Conservation (phyloP, 2,113 vertebrate genomes). For the Solea solea region DNA sequence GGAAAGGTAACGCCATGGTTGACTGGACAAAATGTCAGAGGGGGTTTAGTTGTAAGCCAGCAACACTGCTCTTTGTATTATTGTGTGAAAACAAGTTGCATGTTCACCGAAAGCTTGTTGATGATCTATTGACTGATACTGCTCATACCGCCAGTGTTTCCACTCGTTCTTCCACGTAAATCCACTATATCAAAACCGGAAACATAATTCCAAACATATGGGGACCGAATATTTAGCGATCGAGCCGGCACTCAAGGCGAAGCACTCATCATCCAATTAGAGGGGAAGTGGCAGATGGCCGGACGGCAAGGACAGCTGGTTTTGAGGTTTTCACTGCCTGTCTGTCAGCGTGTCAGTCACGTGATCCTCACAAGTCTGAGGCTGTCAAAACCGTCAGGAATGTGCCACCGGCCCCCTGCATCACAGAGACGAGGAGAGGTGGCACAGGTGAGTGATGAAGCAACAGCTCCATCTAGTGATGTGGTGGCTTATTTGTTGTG, state of each 20-base stretch:
- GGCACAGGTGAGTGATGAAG: slow-evolving; percentile 20
- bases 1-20: slow-evolving; percentile 60
- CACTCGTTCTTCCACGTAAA: slow-evolving; percentile 16
- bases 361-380: slow-evolving; percentile 30
- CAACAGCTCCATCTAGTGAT: slow-evolving; percentile 74
- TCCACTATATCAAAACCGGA: background rate
- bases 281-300: slow-evolving; percentile 62
- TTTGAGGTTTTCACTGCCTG: slow-evolving; percentile 58
- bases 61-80: slow-evolving; percentile 54
- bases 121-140: slow-evolving; percentile 36
- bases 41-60: slow-evolving; percentile 67
- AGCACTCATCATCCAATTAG: slow-evolving; percentile 62
- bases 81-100: slow-evolving; percentile 57
- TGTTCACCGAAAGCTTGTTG: slow-evolving; percentile 43
- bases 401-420: slow-evolving; percentile 37
- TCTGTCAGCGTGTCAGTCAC: slow-evolving; percentile 68
- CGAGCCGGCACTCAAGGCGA: slow-evolving; percentile 23
- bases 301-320: slow-evolving; percentile 59
- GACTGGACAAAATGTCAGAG: slow-evolving; percentile 76
- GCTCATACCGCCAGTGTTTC: background rate
- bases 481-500: background rate
- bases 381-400: slow-evolving; percentile 59
- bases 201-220: slow-evolving; percentile 50
- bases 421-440: slow-evolving; percentile 10
- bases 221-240: slow-evolving; percentile 47